Evolutionary conservation across 2,797 vertebrate genomes (phyloP).

Genomic region (Darevskia nairensis): DNA sequence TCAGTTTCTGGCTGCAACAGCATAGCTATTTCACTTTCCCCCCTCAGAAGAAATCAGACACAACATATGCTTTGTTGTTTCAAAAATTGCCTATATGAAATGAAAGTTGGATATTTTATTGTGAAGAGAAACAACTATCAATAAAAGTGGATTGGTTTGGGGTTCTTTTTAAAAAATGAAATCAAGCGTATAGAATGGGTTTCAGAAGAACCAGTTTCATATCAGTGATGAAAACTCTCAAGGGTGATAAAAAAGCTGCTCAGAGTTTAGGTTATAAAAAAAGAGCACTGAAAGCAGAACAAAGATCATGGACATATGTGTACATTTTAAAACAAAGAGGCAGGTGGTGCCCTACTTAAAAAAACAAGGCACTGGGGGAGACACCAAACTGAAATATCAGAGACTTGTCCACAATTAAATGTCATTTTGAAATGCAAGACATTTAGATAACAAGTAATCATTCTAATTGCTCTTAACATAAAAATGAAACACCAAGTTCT

Average conservation of each 20-base stretch:
- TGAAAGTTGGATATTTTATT: background rate
- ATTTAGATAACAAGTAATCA: conserved; percentile 24
- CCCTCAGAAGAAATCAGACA: background rate
- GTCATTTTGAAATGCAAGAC: conserved; percentile 24
- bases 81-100: background rate
- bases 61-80: background rate
- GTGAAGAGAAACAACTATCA: background rate
- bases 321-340: background rate
- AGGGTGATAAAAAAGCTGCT: background rate
- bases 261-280: background rate
- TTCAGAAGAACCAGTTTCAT: background rate
- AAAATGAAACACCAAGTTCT: conserved; percentile 24
- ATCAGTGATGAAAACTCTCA: conserved; percentile 12
- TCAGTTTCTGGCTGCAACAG: background rate
- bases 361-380: background rate
- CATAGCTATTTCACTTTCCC: background rate
- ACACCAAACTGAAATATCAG: background rate
- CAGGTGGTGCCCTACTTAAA: background rate
- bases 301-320: background rate
- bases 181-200: background rate
- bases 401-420: conserved; percentile 1
- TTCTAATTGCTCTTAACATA: conserved; percentile 15
- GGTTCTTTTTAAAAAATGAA: background rate
- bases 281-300: background rate
- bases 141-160: background rate